A percentile compares a stretch with the other conserved stretches of the same genome.
phyloP scores from a whole-genome alignment of 1,140 invertebrate species.

The Ceratosolen fusciceps region DNA sequence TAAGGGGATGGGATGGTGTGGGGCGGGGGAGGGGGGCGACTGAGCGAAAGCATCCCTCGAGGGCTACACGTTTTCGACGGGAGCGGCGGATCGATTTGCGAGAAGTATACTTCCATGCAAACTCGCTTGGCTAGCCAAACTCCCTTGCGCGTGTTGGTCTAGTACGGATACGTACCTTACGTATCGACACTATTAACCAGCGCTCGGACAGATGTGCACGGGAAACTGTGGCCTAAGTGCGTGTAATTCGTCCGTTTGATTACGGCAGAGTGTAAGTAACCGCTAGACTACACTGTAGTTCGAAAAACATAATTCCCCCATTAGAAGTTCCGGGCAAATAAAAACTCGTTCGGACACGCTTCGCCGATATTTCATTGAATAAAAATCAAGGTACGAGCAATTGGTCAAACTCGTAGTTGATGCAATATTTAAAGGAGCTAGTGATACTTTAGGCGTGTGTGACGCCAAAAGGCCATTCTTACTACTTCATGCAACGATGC shows the following conservation, averaged over 20 bases:
- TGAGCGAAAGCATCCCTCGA: background rate
- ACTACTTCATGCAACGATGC: too few species aligned
- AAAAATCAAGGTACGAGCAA: too few species aligned
- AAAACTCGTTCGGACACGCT: too few species aligned
- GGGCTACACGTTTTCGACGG: background rate
- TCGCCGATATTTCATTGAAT: too few species aligned
- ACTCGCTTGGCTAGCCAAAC: background rate
- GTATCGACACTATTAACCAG: background rate
- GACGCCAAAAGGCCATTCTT: too few species aligned
- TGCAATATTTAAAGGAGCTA: too few species aligned
- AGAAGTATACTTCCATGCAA: background rate
- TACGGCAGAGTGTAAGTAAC: background rate
- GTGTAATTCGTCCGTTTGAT: background rate
- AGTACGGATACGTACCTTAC: background rate
- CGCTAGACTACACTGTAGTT: background rate
- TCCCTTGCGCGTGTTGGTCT: background rate
- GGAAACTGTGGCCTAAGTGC: background rate
- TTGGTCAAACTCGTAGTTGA: too few species aligned
- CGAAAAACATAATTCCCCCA: background rate
- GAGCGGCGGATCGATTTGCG: constrained; percentile 10
- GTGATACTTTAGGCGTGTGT: too few species aligned
- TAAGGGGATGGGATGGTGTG: background rate
- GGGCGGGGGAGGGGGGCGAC: background rate
- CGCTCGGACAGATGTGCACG: background rate
- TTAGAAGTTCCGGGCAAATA: background rate